Base-by-base conservation (phyloP, 2,888 invertebrate genomes). In the Leptogaster cylindrica region DNA sequence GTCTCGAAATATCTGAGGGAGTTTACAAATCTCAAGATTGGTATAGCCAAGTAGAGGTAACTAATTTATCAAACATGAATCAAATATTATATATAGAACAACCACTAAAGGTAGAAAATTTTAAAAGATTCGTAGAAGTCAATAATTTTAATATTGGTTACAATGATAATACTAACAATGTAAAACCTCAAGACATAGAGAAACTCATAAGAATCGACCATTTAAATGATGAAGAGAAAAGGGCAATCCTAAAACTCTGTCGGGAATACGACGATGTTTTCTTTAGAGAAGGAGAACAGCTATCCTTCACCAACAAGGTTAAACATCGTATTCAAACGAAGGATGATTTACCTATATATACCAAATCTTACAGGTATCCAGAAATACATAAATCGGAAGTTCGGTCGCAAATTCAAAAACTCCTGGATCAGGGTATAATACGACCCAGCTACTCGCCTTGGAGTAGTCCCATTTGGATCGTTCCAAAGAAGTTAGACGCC, bases 401-500 rank as follows among this genome's bases (percentile, higher is more conserved):
- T 1, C 25, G 46, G 44, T 27, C 6, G n/a, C 64, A 65, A 23
- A 65, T 64, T 3, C 4, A 31, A 28, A 44, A 68, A 18, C 52
- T 68, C 65, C 33, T 70, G 8, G n/a, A 65, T 7, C 46, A 65
- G 51, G 58, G 44, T 10, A 66, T 67, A n/a, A 66, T 70, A 10
- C 25, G 61, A 2, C 61, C 25, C 8, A 70, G 67, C 25, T 63
- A 44, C 31, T 66, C 66, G 12, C 52, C 66, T 28, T 66, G 65
- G 48, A 66, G 50, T 52, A 44, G 44, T 18, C 58, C 64, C 25
- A 25, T 25, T 7, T 27, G 50, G 50, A 51, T 51, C n/a, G 50
- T 51, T 7, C 50, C 25, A n/a, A 51, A 51, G 14, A 51, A 51
- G 7, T n/a, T 14, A 18, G 75, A 76, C 66, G 68, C 75, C 5